A percentile compares a stretch with the other conserved stretches of the same genome.
phyloP scores from a whole-genome alignment of 2,113 vertebrate genomes.

The Microtus ochrogaster region DNA sequence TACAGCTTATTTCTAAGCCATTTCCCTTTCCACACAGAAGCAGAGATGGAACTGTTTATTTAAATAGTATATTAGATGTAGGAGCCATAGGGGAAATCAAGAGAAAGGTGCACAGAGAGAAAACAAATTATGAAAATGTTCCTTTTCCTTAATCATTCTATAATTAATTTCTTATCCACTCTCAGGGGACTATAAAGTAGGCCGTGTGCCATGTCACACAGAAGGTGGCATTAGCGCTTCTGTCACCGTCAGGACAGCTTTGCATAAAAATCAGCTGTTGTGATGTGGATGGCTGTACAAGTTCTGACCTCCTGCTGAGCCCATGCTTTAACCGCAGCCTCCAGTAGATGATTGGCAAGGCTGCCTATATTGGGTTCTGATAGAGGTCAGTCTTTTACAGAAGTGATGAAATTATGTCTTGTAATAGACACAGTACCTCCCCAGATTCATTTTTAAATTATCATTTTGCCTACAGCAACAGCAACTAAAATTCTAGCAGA shows the following conservation, averaged over 20 bases:
- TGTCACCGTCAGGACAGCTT: conserved; percentile 34
- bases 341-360: background rate
- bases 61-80: conserved; percentile 25
- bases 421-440: background rate
- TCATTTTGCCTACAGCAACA: background rate
- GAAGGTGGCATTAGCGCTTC: conserved; percentile 42
- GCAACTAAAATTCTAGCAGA: background rate
- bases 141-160: conserved; percentile 48
- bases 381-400: background rate
- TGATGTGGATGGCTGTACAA: background rate
- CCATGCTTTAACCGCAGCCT: background rate
- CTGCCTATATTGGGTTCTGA: background rate
- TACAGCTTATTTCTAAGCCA: conserved; percentile 1
- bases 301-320: background rate
- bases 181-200: conserved; percentile 36
- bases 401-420: conserved; percentile 1
- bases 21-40: background rate
- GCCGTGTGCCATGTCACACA: conserved; percentile 1
- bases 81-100: background rate
- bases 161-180: conserved; percentile 64
- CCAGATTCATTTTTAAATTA: background rate
- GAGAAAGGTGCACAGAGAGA: conserved; percentile 27
- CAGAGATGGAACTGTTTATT: conserved; percentile 15
- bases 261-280: conserved; percentile 30
- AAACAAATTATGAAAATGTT: conserved; percentile 61